Base-by-base conservation (phyloP, 2,113 vertebrate species). In the Mobula hypostoma region DNA sequence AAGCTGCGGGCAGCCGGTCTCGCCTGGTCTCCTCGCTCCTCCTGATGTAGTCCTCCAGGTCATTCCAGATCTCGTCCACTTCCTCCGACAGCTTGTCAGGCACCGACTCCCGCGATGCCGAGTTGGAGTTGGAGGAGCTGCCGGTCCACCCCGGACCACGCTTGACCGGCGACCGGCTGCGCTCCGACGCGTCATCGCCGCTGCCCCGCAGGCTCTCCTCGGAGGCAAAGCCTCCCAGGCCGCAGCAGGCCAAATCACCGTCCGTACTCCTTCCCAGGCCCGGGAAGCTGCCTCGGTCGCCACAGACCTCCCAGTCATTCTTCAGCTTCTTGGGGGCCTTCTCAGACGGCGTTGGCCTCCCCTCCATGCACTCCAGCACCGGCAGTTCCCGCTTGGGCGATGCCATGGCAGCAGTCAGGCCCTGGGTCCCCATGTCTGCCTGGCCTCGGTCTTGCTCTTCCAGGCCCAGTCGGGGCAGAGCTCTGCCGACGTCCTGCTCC, bases 41-140 rank as follows among this genome's bases (percentile, higher is more conserved):
- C 95, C 98, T 98, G 95, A 99, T 99, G 96, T 99, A 99, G 95
- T 99, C 99, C 96, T 99, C 99, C 94, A 99, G 95, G 94, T 99
- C 99, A 1, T 98, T 98, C 98, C 99, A 99, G 96, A 99, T 99
- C 95, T 99, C 98, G 2, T 99, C 98, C 0, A 98, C 98, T 95
- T 98, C 97, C 95, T 99, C 98, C 0, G 98, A 98, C 95, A 98
- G 97, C 94, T 97, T 97, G 93, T 98, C 98, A 2, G 98, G 97
- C 17, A 96, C 95, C 74, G 98, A 96, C 21, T 97, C 97, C 70
- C 97, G 97, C 0, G 97, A 96, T 0, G 96, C 82, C 0, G 96
- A 97, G 95, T 97, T 97, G 0, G 97, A 97, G 76, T 97, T 96
- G 80, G 97, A 97, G 5, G 98, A 97, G 15, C 95, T 96, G 2